Conservation (phyloP, 2,797 vertebrate genomes). For the Scyliorhinus canicula region DNA sequence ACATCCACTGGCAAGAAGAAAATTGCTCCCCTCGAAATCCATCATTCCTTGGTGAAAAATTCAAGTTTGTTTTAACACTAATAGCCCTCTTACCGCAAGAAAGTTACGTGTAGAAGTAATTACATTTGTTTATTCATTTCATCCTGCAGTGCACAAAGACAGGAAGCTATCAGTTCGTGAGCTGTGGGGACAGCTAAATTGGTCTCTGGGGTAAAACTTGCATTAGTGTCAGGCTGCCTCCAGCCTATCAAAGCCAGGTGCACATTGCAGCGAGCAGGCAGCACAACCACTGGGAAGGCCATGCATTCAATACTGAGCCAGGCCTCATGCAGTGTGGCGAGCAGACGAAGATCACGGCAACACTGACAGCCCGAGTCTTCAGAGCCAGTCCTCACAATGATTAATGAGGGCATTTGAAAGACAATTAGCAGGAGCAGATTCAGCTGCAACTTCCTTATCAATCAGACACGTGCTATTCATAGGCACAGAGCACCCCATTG, state of each 20-base stretch:
- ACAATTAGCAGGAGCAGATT: conserved; percentile 94
- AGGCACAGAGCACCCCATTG: conserved; percentile 60
- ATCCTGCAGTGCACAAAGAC: conserved; percentile 83
- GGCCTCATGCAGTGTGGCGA: conserved; percentile 79
- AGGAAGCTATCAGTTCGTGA: conserved; percentile 95
- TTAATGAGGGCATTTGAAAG: conserved; percentile 99
- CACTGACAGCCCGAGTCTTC: conserved; percentile 76
- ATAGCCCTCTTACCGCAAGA: conserved; percentile 13
- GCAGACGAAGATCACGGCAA: conserved; percentile 67
- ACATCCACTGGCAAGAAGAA: background rate
- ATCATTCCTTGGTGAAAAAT: conserved; percentile 25
- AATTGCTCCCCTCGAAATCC: background rate
- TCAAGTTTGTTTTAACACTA: conserved; percentile 36
- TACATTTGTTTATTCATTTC: conserved; percentile 95
- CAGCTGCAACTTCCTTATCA: conserved; percentile 89
- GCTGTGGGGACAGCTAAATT: conserved; percentile 78
- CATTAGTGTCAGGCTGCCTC: conserved; percentile 71
- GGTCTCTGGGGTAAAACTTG: conserved; percentile 76
- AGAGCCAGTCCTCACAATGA: conserved; percentile 71
- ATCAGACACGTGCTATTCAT: conserved; percentile 83
- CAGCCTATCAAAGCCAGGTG: conserved; percentile 82
- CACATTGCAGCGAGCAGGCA: conserved; percentile 51
- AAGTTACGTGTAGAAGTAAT: conserved; percentile 73
- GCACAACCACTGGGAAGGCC: conserved; percentile 53
- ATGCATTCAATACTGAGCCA: conserved; percentile 54